Evolutionary conservation across 2,113 vertebrate genomes (phyloP), one percentile per base, ranked within the genome.

Genomic region (Poecile atricapillus): DNA sequence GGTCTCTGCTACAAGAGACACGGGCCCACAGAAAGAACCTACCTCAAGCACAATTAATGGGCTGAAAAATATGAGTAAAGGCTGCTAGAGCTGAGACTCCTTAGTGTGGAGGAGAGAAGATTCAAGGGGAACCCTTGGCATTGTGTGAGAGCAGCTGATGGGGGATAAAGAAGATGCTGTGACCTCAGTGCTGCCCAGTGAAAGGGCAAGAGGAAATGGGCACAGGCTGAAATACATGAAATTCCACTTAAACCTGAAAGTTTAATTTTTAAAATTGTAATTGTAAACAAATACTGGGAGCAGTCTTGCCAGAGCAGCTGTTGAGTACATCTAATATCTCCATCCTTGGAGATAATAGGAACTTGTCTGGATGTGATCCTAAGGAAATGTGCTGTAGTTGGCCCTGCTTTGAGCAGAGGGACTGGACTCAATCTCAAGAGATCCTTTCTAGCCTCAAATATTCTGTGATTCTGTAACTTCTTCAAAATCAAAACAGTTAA

Each of bases 191-290:
- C 39, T 60, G 24, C 15, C 16, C 46, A 41, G 9, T 20, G 47
- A 79, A 65, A 88, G n/a, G 31, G 15, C 50, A 63, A 55, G 50
- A 74, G 33, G 46, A 65, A 71, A 87, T 8, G 13, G 11, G 5
- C 44, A 74, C 5, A 30, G 49, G 15, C 19, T 79, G n/a, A 70
- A 90, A 87, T 35, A 23, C 9, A n/a, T 33, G 1, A 68, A 35
- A 64, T 82, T 64, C 19, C 44, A 68, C 52, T 63, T 71, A 47
- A 89, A 80, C 1, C 2, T 25, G 35, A 31, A 24, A 31, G 44
- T 15, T 37, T 14, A 5, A 2, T 2, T 33, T 44, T 67, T 52
- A 2, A 0, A 23, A 23, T 11, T 73, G 3, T 30, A 16, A 39
- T 23, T 13, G 1, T 37, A 33, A n/a, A 43, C 2, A 44, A 74